phyloP scores from a whole-genome alignment of 2,888 invertebrate species.

The Erebia palarica region DNA sequence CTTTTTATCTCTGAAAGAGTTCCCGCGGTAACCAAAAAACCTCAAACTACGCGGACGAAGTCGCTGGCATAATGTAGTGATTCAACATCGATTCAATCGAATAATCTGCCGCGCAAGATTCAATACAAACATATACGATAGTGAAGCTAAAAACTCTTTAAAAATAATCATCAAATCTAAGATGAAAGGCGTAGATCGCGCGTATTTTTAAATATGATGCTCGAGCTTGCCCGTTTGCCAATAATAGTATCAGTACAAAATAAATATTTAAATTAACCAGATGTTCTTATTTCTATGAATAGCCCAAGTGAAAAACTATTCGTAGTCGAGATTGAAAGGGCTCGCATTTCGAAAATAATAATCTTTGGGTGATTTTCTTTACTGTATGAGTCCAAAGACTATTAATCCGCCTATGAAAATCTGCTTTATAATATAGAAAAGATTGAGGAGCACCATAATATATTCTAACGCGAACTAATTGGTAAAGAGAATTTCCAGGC shows the following conservation, averaged over 20 bases:
- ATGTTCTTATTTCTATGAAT: not conserved
- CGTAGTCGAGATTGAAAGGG: not conserved
- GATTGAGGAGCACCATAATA: not conserved
- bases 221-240: not conserved
- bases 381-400: not conserved
- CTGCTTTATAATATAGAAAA: not conserved
- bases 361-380: not conserved
- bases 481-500: no score
- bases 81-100: no score
- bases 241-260: not conserved
- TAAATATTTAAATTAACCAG: conserved; percentile 2
- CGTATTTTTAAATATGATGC: conserved; percentile 9
- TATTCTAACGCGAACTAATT: no score
- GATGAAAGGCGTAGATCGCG: not conserved
- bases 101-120: no score
- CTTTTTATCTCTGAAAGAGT: no score
- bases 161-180: not conserved
- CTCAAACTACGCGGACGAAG: no score
- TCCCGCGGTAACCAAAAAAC: no score
- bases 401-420: no score
- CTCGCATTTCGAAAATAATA: not conserved
- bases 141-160: not conserved
- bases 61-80: no score
- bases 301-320: not conserved
- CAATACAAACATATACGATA: not conserved